Conservation (phyloP, 2,888 invertebrate species). For the Graphium colonna region DNA sequence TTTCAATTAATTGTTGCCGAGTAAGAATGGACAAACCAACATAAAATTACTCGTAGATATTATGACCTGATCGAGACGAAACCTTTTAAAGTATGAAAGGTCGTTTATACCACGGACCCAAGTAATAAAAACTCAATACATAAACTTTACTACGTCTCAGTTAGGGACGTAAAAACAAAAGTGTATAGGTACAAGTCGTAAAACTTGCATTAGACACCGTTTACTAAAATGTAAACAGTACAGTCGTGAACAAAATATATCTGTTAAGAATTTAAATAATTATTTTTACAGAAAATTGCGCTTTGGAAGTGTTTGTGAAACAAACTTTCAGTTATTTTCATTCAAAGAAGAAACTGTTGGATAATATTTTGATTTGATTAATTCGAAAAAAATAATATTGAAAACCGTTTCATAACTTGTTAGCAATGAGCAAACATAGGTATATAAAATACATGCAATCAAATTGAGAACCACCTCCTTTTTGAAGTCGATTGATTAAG, state of each 20-base stretch:
- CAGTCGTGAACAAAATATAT: constrained; percentile 23
- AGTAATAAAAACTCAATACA: constrained; percentile 34
- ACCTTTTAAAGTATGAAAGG: constrained; percentile 24
- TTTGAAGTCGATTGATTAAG: too few relatives aligned
- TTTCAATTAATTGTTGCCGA: too few relatives aligned
- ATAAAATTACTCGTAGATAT: too few relatives aligned
- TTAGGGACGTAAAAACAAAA: constrained; percentile 43
- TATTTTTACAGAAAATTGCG: too few relatives aligned
- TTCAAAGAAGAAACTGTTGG: background rate
- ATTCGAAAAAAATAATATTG: too few relatives aligned
- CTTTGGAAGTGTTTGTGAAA: too few relatives aligned
- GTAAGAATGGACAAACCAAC: too few relatives aligned
- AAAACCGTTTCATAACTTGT: too few relatives aligned
- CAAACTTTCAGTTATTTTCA: too few relatives aligned
- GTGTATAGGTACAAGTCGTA: constrained; percentile 41
- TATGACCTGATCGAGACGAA: constrained; percentile 7
- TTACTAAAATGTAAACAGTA: constrained; percentile 40
- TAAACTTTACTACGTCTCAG: constrained; percentile 39
- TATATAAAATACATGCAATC: too few relatives aligned
- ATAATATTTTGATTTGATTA: background rate
- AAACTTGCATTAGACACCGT: constrained; percentile 45
- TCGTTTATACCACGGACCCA: constrained; percentile 19
- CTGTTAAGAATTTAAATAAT: background rate
- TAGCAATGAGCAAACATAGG: too few relatives aligned
- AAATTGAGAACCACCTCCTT: too few relatives aligned